Conservation (phyloP, 2,113 vertebrate genomes). For the Andinoacara biseriatus region DNA sequence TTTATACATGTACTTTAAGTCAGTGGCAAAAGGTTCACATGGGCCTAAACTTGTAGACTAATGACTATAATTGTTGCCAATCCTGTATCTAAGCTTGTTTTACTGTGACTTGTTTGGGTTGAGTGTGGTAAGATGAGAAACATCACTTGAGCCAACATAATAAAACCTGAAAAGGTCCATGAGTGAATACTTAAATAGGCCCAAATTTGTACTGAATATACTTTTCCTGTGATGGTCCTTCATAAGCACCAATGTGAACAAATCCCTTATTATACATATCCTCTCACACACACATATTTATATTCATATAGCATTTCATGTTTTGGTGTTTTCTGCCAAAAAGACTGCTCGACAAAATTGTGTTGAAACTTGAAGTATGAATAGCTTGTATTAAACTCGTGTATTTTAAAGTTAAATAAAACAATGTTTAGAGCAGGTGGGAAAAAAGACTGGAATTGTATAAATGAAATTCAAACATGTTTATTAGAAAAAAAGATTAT, state of each 20-base stretch:
- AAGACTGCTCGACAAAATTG: background rate
- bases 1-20: too few species aligned
- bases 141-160: background rate
- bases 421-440: background rate
- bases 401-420: slow-evolving; percentile 3
- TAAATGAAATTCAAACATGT: slow-evolving; percentile 50
- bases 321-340: background rate
- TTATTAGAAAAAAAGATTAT: slow-evolving; percentile 57
- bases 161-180: background rate
- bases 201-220: background rate
- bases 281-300: background rate
- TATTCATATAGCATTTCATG: background rate
- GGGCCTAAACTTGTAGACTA: too few species aligned
- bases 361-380: background rate
- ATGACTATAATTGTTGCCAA: background rate
- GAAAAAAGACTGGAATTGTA: background rate
- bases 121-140: background rate
- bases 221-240: slow-evolving; percentile 10
- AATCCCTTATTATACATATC: background rate
- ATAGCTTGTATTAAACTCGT: background rate
- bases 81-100: background rate
- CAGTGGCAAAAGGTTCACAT: too few species aligned
- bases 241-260: accelerated
- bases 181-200: background rate
- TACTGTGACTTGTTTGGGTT: background rate